phyloP scores from a whole-genome alignment of 2,797 vertebrate genomes.

The Clarias laeviceps region DNA sequence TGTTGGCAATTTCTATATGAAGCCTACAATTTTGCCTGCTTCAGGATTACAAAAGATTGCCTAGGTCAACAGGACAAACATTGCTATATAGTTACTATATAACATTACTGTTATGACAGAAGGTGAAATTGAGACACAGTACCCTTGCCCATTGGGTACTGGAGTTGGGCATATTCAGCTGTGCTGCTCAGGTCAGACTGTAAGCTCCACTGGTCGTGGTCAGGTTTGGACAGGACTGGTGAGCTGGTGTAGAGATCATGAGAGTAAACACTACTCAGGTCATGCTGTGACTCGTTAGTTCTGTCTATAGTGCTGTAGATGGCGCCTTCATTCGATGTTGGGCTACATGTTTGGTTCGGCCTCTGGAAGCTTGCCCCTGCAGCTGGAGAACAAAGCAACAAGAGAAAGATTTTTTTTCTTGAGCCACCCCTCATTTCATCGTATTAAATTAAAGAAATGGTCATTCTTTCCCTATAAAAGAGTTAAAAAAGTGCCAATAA shows the following conservation, averaged over 20 bases:
- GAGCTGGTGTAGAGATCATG: constrained; percentile 78
- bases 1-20: background rate
- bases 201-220: constrained; percentile 75
- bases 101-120: background rate
- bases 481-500: too few relatives aligned
- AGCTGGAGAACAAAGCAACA: constrained; percentile 66
- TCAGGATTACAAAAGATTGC: background rate
- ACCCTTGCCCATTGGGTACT: constrained; percentile 79
- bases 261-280: constrained; percentile 70
- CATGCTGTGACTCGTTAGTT: constrained; percentile 78
- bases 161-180: constrained; percentile 85
- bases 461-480: too few relatives aligned
- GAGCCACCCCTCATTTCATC: too few relatives aligned
- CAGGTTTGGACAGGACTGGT: constrained; percentile 67
- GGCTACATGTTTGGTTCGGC: constrained; percentile 83
- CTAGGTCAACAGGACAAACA: background rate
- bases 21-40: background rate
- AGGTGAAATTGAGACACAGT: constrained; percentile 39
- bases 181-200: constrained; percentile 78
- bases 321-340: constrained; percentile 79
- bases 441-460: too few relatives aligned
- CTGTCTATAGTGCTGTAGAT: constrained; percentile 94
- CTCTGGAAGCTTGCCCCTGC: constrained; percentile 85
- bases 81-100: background rate
- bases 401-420: background rate